These are phyloP conservation scores for Drosophila sordidula DNA, from an alignment of 2,888 invertebrate genomes.

Conservation along the genomic window DNA sequence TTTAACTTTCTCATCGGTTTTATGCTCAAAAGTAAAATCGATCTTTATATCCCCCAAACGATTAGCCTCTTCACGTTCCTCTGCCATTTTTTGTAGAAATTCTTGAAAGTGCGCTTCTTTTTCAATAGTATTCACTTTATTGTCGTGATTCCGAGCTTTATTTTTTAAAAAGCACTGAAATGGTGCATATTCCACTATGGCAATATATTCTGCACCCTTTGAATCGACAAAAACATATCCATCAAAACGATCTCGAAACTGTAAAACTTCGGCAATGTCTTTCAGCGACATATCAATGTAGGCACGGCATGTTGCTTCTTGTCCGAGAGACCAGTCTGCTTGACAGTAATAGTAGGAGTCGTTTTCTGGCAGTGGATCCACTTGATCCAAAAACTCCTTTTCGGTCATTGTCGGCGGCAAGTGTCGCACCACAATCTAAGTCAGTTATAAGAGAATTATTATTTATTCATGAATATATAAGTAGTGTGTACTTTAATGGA, in stretches of 20 bases:
- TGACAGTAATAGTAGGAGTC: constrained; percentile 95
- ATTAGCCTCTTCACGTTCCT: constrained; percentile 80
- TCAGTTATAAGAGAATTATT: neutral
- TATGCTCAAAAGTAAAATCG: constrained; percentile 89
- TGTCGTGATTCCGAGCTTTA: constrained; percentile 92
- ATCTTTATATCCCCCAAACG: constrained; percentile 87
- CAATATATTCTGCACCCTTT: constrained; percentile 96
- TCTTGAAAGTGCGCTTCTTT: constrained; percentile 93
- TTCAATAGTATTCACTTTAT: constrained; percentile 93
- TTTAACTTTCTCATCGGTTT: constrained; percentile 89
- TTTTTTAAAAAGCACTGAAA: constrained; percentile 96
- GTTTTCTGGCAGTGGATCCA: constrained; percentile 95
- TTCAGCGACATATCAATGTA: constrained; percentile 93
- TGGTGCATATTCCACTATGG: constrained; percentile 97
- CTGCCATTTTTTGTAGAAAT: constrained; percentile 91
- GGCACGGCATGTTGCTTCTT: constrained; percentile 90
- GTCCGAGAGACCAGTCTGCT: constrained; percentile 92
- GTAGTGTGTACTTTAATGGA: constrained; percentile 51
- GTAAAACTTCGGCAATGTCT: constrained; percentile 93
- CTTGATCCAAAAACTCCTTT: constrained; percentile 94
- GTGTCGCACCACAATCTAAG: constrained; percentile 94
- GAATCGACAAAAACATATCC: constrained; percentile 97
- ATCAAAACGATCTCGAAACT: constrained; percentile 97
- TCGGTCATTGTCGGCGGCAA: constrained; percentile 96
- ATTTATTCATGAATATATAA: too few species aligned